Evolutionary conservation across 2,797 vertebrate species (phyloP).

Genomic region (Anas acuta): DNA sequence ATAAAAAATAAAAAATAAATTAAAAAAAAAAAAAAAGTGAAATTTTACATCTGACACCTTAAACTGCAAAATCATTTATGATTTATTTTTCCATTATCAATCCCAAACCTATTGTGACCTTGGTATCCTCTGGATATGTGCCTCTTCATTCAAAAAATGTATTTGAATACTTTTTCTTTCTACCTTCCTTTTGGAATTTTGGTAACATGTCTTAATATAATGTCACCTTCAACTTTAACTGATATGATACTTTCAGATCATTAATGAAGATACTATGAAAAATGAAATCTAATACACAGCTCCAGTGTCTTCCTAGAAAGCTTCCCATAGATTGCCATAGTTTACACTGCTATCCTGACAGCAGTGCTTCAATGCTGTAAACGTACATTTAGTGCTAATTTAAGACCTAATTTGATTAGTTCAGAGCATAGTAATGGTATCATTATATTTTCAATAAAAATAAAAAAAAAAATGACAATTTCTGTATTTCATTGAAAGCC

Average conservation of each 20-base stretch:
- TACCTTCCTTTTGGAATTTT: neutral
- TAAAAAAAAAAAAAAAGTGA: neutral
- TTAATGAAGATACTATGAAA: neutral
- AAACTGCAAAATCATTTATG: neutral
- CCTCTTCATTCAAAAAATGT: neutral
- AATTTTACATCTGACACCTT: neutral
- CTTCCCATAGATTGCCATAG: neutral
- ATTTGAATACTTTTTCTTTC: neutral
- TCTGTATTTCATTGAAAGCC: neutral
- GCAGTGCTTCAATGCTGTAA: neutral
- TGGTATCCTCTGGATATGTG: neutral
- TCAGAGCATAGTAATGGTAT: neutral
- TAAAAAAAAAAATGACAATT: neutral
- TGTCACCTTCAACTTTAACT: neutral
- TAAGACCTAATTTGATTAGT: neutral
- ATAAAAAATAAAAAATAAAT: fast-evolving
- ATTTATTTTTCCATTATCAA: neutral
- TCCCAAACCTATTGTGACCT: neutral
- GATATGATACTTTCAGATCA: neutral
- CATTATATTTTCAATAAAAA: neutral
- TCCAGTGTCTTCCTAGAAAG: neutral
- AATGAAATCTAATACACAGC: neutral
- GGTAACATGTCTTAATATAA: neutral
- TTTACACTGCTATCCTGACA: neutral
- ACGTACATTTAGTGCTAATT: neutral